Percentiles rank a stretch among this genome's conserved stretches.
Conservation (phyloP, 1,140 invertebrate genomes). For the Drosophila lowei region DNA sequence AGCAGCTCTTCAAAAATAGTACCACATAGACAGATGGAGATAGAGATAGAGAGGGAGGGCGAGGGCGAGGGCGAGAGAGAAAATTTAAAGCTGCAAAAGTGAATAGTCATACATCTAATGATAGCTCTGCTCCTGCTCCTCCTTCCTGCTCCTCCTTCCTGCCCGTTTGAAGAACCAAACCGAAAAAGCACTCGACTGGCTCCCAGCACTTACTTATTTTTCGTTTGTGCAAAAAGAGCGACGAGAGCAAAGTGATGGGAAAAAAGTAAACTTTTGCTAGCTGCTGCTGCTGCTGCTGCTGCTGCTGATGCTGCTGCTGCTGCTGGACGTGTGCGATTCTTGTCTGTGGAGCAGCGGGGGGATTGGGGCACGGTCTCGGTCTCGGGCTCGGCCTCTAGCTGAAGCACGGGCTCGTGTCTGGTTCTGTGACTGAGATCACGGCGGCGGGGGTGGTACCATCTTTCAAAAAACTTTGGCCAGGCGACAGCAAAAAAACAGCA, state of each 20-base stretch:
- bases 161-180: no score
- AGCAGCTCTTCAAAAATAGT: constrained; percentile 38
- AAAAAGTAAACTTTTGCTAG: constrained; percentile 65
- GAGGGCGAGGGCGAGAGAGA: not conserved
- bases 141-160: not conserved
- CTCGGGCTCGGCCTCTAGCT: not conserved
- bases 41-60: not conserved
- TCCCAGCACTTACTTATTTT: constrained; percentile 67
- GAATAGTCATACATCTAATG: constrained; percentile 57
- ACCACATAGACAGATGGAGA: not conserved
- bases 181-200: constrained; percentile 42
- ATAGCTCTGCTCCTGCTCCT: constrained; percentile 37
- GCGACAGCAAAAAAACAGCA: constrained; percentile 74
- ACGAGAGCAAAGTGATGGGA: constrained; percentile 5
- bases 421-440: not conserved
- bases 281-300: constrained; percentile 2
- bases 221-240: constrained; percentile 36
- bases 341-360: constrained; percentile 23
- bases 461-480: constrained; percentile 73
- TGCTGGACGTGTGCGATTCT: constrained; percentile 68
- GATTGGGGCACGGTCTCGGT: constrained; percentile 11
- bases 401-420: no score
- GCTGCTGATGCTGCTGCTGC: no score
- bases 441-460: constrained; percentile 53
- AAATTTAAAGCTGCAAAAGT: constrained; percentile 42